A percentile compares a stretch with the other conserved stretches of the same genome.
These are phyloP conservation scores for Erebia ligea DNA, from an alignment of 2,888 invertebrate genomes.

Conservation along the genomic window DNA sequence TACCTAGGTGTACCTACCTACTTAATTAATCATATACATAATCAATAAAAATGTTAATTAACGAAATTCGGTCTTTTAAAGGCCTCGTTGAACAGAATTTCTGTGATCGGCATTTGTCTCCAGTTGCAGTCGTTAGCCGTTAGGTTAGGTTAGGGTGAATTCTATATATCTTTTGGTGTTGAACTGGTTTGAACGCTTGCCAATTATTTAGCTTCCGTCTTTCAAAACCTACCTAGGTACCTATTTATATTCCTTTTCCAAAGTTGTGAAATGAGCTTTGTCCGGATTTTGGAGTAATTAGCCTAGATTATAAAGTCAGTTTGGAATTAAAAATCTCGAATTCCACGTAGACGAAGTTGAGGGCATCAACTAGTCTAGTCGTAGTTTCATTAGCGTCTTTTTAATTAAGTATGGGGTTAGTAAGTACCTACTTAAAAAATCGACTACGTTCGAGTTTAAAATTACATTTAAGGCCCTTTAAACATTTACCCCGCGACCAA, in stretches of 20 bases:
- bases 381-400: no score
- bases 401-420: no score
- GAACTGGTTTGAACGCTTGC: slow-evolving; percentile 7
- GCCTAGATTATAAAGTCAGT: neutral
- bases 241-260: neutral
- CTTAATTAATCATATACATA: no score
- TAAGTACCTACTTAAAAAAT: no score
- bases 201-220: slow-evolving; percentile 18
- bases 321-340: neutral
- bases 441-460: no score
- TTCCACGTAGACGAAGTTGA: no score
- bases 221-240: slow-evolving; percentile 5
- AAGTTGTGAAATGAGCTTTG: neutral
- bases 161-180: slow-evolving; percentile 8
- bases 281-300: neutral
- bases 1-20: no score
- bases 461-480: no score
- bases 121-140: slow-evolving; percentile 7
- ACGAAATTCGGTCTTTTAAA: no score
- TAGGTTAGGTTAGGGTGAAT: neutral
- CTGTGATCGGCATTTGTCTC: neutral
- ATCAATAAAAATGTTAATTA: no score
- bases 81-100: neutral
- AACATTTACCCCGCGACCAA: no score
- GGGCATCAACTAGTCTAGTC: no score